Conservation (phyloP, 1,140 invertebrate species). For the Acromyrmex echinatior region DNA sequence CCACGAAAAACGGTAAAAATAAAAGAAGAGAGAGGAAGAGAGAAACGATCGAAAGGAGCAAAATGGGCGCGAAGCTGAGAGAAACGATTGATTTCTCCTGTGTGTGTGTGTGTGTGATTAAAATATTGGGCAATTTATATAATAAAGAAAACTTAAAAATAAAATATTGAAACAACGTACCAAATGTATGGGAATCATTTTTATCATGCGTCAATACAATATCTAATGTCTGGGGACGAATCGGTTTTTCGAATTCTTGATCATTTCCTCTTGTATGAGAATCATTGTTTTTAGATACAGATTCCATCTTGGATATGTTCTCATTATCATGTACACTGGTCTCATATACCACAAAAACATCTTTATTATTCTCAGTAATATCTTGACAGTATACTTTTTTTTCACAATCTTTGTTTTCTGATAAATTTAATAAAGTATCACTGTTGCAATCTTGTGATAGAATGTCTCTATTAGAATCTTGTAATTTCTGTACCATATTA, state of each 20-base stretch:
- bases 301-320: constrained; percentile 35
- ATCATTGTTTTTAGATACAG: constrained; percentile 51
- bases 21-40: constrained; percentile 15
- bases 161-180: constrained; percentile 44
- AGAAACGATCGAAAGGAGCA: constrained; percentile 47
- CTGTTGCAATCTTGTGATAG: constrained; percentile 25
- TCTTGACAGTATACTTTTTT: constrained; percentile 21
- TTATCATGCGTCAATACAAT: constrained; percentile 81
- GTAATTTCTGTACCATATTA: constrained; percentile 26
- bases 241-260: constrained; percentile 78
- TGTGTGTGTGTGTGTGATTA: too few relatives aligned
- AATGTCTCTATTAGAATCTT: background rate
- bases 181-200: constrained; percentile 72
- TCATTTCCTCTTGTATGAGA: constrained; percentile 65
- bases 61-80: background rate
- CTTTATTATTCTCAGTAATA: background rate
- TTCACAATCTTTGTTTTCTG: background rate
- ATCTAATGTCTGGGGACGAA: constrained; percentile 83
- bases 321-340: background rate
- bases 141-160: constrained; percentile 29
- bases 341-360: background rate
- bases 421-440: background rate
- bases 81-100: constrained; percentile 5
- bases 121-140: background rate
- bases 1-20: constrained; percentile 40